These are phyloP conservation scores for Ruditapes philippinarum DNA, from an alignment of 1,140 invertebrate species.

Conservation along the genomic window DNA sequence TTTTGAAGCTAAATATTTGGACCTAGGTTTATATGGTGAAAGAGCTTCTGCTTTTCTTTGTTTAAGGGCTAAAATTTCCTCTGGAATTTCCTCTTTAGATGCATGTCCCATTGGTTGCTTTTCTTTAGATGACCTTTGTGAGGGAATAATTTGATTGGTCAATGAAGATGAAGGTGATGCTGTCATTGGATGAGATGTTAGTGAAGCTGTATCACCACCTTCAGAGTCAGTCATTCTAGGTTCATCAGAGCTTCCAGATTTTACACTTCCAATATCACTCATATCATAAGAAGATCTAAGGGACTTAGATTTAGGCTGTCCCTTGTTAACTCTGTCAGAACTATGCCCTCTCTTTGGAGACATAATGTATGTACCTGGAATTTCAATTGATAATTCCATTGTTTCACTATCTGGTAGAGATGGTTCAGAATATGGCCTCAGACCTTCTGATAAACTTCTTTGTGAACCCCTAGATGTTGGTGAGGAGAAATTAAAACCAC, in stretches of 20 bases:
- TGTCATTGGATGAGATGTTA: slow-evolving; percentile 57
- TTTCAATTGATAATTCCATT: slow-evolving; percentile 54
- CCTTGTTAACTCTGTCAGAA: background rate
- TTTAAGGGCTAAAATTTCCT: slow-evolving; percentile 20
- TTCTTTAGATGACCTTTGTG: background rate
- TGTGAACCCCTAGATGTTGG: slow-evolving; percentile 27
- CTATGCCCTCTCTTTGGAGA: slow-evolving; percentile 35
- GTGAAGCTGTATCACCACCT: slow-evolving; percentile 16
- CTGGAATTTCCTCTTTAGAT: slow-evolving; percentile 23
- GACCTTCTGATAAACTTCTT: slow-evolving; percentile 15
- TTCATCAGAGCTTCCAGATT: slow-evolving; percentile 57
- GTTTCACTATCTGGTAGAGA: slow-evolving; percentile 33
- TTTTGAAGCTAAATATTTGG: slow-evolving; percentile 55
- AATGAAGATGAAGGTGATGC: background rate
- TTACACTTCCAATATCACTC: slow-evolving; percentile 38
- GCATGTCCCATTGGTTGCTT: background rate
- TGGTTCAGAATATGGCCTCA: slow-evolving; percentile 14
- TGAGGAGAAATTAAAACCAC: slow-evolving; percentile 37
- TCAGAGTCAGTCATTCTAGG: slow-evolving; percentile 8
- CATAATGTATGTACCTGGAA: slow-evolving; percentile 21
- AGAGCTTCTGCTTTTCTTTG: slow-evolving; percentile 39
- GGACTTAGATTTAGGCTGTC: slow-evolving; percentile 34
- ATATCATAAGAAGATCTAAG: slow-evolving; percentile 45
- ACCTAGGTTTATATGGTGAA: slow-evolving; percentile 55
- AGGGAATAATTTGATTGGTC: slow-evolving; percentile 1